These are phyloP conservation scores for Cryptosula pallasiana DNA, from an alignment of 2,888 invertebrate genomes.

Conservation along the genomic window DNA sequence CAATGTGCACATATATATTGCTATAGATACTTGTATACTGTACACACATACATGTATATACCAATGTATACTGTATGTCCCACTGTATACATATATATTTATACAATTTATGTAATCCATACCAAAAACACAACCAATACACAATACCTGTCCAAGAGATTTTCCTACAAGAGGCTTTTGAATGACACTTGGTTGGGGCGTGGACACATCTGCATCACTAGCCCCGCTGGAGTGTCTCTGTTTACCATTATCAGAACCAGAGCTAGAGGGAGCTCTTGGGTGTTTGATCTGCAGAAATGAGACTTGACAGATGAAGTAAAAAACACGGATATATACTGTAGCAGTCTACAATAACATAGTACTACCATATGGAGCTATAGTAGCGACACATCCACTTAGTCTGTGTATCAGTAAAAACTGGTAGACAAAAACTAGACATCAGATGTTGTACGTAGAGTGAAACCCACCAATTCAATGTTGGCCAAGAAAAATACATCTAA, in stretches of 20 bases:
- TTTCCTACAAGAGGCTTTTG: conserved; percentile 14
- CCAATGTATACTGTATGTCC: no score
- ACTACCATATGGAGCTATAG: not conserved
- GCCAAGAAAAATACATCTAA: no score
- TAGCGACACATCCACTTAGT: not conserved
- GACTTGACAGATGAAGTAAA: not conserved
- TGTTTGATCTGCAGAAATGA: conserved; percentile 14
- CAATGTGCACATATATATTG: no score
- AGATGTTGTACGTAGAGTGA: no score
- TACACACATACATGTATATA: no score
- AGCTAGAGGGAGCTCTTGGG: conserved; percentile 23
- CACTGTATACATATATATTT: no score
- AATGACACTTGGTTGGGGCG: conserved; percentile 16
- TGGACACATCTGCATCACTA: conserved; percentile 17
- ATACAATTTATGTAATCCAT: no score
- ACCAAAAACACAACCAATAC: no score
- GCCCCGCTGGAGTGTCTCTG: conserved; percentile 21
- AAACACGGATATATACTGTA: not conserved
- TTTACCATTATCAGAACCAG: conserved; percentile 21
- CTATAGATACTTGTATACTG: no score
- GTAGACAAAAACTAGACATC: no score
- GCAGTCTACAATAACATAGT: not conserved
- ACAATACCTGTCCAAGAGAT: not conserved
- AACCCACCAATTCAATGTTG: no score
- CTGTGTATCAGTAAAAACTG: no score